Percentiles rank a stretch among this genome's conserved stretches.
Conservation (phyloP, 2,888 invertebrate species). For the Taenaris catops region DNA sequence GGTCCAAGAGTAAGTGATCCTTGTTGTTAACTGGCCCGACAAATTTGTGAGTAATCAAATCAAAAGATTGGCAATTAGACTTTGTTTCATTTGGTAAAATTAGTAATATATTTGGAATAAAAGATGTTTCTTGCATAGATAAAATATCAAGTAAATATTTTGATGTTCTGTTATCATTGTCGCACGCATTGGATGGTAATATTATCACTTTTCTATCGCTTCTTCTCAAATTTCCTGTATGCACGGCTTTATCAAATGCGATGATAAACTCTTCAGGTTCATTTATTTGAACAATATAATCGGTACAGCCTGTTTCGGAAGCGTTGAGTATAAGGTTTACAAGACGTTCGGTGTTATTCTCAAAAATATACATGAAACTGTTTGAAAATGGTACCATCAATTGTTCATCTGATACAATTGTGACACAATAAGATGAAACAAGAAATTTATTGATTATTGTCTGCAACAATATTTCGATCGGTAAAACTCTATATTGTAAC, state of each 20-base stretch:
- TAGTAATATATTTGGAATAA: slow-evolving; percentile 52
- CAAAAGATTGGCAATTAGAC: slow-evolving; percentile 37
- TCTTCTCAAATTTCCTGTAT: slow-evolving; percentile 52
- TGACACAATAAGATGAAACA: slow-evolving; percentile 48
- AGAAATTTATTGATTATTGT: slow-evolving; percentile 46
- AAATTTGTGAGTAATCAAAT: slow-evolving; percentile 62
- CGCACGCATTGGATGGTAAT: slow-evolving; percentile 36
- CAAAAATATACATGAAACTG: slow-evolving; percentile 37
- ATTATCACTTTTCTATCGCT: slow-evolving; percentile 66
- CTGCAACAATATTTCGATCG: slow-evolving; percentile 52
- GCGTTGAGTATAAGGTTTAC: slow-evolving; percentile 39
- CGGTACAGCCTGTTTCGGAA: slow-evolving; percentile 69
- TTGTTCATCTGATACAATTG: slow-evolving; percentile 44
- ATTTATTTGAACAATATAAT: slow-evolving; percentile 54
- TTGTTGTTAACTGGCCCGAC: slow-evolving; percentile 41
- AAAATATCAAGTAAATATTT: slow-evolving; percentile 37
- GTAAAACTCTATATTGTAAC: slow-evolving; percentile 22
- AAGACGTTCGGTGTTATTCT: slow-evolving; percentile 33
- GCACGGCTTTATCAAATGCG: slow-evolving; percentile 54
- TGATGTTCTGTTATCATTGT: slow-evolving; percentile 21
- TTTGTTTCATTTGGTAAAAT: slow-evolving; percentile 32
- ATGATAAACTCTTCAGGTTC: slow-evolving; percentile 52
- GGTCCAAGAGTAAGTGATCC: slow-evolving; percentile 47
- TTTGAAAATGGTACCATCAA: slow-evolving; percentile 32
- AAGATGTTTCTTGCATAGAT: slow-evolving; percentile 43